These are phyloP conservation scores for Cataglyphis altisquamis DNA, from an alignment of 2,888 invertebrate genomes.

Conservation along the genomic window DNA sequence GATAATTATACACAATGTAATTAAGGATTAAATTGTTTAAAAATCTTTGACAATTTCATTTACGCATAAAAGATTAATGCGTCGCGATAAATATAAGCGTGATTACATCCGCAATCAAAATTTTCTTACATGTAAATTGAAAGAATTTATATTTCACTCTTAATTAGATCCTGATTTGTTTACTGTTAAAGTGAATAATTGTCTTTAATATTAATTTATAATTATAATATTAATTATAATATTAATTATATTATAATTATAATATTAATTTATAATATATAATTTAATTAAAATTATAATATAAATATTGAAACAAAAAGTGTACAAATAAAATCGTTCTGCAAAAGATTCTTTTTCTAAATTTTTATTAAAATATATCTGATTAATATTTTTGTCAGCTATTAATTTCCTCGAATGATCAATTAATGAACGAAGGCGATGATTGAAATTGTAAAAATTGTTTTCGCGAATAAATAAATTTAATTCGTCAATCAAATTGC, in stretches of 20 bases:
- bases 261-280: too few relatives aligned
- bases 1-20: slow-evolving; percentile 9
- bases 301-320: neutral
- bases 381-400: neutral
- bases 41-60: neutral
- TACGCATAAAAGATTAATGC: neutral
- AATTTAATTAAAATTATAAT: too few relatives aligned
- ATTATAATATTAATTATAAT: too few relatives aligned
- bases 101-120: neutral
- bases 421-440: neutral
- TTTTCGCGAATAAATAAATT: neutral
- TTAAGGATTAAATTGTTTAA: slow-evolving; percentile 16
- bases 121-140: neutral
- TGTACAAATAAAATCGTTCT: neutral
- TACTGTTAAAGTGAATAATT: neutral
- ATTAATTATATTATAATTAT: too few relatives aligned
- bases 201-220: neutral
- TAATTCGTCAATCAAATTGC: neutral
- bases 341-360: neutral
- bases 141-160: neutral
- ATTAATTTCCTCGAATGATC: neutral
- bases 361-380: neutral
- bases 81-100: neutral
- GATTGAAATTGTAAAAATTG: neutral
- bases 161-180: neutral